Evolutionary conservation across 1,140 invertebrate genomes (phyloP).

Genomic region (Idris sp.): DNA sequence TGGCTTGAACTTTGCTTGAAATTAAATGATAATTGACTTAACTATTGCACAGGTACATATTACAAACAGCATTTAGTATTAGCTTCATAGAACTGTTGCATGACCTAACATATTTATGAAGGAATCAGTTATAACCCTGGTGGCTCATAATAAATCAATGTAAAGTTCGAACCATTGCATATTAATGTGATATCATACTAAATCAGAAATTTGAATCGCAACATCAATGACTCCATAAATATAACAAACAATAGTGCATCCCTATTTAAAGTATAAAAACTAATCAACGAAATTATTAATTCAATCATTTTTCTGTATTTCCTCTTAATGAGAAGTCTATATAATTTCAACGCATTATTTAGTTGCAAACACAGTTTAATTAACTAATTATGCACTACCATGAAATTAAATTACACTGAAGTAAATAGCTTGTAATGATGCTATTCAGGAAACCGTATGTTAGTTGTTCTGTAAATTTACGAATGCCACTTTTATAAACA

Average conservation of each 20-base stretch:
- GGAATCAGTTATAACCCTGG: conserved; percentile 21
- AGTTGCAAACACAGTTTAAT: neutral
- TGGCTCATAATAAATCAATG: conserved; percentile 9
- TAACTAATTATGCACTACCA: neutral
- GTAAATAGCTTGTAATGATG: neutral
- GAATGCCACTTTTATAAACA: too few species aligned
- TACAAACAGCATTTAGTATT: conserved; percentile 2
- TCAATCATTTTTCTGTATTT: too few species aligned
- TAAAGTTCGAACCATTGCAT: conserved; percentile 14
- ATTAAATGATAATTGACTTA: too few species aligned
- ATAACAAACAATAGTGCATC: too few species aligned
- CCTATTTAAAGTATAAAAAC: too few species aligned
- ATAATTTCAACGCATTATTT: neutral
- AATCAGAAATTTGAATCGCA: conserved; percentile 6
- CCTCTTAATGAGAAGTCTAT: too few species aligned
- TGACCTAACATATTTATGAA: conserved; percentile 20
- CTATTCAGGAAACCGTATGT: neutral
- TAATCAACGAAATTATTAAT: too few species aligned
- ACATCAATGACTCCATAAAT: too few species aligned
- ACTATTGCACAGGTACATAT: too few species aligned
- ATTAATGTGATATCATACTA: conserved; percentile 14
- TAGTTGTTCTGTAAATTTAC: neutral
- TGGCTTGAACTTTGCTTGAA: too few species aligned
- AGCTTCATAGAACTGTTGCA: conserved; percentile 11
- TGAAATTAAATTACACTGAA: conserved; percentile 3